Conservation (phyloP, 2,888 invertebrate species). For the Strigamia crassipes region DNA sequence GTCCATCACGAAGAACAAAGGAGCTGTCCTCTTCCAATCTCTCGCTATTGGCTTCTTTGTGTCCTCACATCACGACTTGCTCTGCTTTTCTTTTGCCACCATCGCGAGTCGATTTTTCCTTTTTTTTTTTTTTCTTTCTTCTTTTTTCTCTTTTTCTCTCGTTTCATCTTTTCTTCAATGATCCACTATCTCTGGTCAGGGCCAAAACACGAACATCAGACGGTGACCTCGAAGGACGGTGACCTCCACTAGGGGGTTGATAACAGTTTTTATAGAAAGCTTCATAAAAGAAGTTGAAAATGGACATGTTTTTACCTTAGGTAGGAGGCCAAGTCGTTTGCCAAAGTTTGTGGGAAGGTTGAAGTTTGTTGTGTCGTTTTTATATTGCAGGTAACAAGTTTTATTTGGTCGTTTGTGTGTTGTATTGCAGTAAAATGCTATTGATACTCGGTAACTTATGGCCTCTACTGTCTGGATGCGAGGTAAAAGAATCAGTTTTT, state of each 20-base stretch:
- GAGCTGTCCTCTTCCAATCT: not conserved
- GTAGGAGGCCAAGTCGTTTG: slow-evolving; percentile 21
- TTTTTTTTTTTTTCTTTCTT: not conserved
- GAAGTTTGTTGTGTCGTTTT: slow-evolving; percentile 1
- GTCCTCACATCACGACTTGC: not conserved
- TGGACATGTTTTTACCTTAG: slow-evolving; percentile 15
- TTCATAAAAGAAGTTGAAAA: slow-evolving; percentile 16
- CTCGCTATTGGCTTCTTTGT: not conserved
- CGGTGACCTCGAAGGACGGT: not conserved
- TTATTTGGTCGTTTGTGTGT: not conserved
- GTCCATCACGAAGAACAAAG: slow-evolving; percentile 13
- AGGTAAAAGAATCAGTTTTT: too few species aligned
- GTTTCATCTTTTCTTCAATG: slow-evolving; percentile 4
- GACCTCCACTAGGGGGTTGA: slow-evolving; percentile 13
- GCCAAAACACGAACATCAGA: not conserved
- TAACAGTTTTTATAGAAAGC: slow-evolving; percentile 4
- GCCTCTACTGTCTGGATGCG: too few species aligned
- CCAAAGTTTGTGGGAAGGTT: not conserved
- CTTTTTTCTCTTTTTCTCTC: not conserved
- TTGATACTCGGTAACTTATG: not conserved
- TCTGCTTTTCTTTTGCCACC: not conserved
- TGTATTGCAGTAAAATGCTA: not conserved
- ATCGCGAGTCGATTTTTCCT: not conserved
- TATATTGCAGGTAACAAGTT: not conserved
- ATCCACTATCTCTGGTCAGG: slow-evolving; percentile 12